Evolutionary conservation across 2,113 vertebrate species (phyloP).

Genomic region (Ochotona curzoniae): DNA sequence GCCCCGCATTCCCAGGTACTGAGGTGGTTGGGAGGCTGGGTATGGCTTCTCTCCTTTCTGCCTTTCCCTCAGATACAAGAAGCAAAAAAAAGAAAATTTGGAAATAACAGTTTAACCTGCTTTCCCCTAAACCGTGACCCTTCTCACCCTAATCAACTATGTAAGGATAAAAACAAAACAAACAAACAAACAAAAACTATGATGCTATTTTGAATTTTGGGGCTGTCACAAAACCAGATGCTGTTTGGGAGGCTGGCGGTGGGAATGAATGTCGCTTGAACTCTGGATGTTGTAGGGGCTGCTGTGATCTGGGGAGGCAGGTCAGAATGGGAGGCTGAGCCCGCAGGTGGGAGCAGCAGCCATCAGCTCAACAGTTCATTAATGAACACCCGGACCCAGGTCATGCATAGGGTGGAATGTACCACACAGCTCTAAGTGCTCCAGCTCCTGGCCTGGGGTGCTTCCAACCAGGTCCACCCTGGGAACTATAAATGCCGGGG

Average conservation of each 20-base stretch:
- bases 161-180: no score
- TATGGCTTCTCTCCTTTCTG: no score
- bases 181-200: no score
- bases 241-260: not conserved
- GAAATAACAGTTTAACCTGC: no score
- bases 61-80: no score
- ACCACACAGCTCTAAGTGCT: fast-evolving
- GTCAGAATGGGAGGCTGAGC: not conserved
- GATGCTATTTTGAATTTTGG: no score
- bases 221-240: no score
- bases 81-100: no score
- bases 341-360: no score
- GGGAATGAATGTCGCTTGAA: not conserved
- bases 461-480: not conserved
- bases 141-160: no score
- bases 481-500: not conserved
- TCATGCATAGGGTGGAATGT: not conserved
- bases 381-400: not conserved
- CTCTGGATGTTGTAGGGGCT: not conserved
- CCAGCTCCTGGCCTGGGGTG: not conserved
- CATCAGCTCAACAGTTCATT: not conserved
- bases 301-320: not conserved
- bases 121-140: no score
- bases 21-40: no score
- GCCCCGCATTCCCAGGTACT: not conserved